Conservation (phyloP, 2,888 invertebrate species). For the Tachina fera region DNA sequence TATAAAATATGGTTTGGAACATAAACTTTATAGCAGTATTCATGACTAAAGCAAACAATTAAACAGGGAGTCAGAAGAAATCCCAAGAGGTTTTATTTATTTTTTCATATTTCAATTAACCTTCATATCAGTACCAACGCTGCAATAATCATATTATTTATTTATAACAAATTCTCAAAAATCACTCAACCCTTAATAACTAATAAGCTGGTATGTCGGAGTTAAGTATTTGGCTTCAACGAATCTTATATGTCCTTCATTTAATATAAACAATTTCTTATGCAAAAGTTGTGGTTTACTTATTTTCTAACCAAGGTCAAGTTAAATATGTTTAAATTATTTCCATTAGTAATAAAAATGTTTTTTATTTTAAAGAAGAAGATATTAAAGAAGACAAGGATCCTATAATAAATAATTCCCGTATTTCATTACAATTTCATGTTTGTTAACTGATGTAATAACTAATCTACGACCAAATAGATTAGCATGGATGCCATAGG, state of each 20-base stretch:
- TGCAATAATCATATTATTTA: conserved; percentile 11
- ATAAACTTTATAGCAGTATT: neutral
- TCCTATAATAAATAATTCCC: no score
- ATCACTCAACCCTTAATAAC: conserved; percentile 12
- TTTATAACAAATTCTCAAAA: conserved; percentile 5
- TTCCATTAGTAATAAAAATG: no score
- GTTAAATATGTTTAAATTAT: no score
- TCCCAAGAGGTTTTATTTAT: neutral
- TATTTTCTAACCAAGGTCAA: no score
- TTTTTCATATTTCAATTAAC: neutral
- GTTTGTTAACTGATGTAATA: no score
- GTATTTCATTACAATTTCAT: no score
- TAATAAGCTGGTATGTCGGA: neutral
- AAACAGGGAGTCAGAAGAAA: neutral
- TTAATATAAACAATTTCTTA: neutral
- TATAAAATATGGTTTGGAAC: neutral
- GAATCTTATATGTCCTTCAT: neutral
- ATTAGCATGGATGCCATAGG: no score
- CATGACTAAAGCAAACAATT: neutral
- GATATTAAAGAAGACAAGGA: no score
- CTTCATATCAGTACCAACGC: neutral
- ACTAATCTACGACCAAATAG: no score
- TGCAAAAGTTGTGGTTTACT: neutral
- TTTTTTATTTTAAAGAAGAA: no score
- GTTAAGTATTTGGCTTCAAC: neutral